These are phyloP conservation scores for Ditula angustiorana DNA, from an alignment of 2,888 invertebrate species.

Conservation along the genomic window DNA sequence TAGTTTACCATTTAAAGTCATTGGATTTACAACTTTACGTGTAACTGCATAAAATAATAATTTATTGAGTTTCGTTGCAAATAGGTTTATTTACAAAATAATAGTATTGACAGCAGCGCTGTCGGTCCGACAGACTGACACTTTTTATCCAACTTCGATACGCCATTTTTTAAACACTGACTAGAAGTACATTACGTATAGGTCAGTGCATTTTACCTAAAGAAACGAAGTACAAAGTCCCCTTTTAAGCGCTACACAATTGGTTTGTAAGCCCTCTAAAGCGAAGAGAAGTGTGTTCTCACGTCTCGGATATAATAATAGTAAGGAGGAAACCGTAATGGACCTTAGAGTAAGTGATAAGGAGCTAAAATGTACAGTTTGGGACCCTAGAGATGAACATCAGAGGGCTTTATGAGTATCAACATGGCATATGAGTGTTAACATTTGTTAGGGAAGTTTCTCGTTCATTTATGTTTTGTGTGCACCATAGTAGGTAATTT, in stretches of 20 bases:
- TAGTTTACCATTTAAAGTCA: no score
- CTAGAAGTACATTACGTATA: neutral
- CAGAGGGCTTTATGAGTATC: neutral
- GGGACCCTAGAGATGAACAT: neutral
- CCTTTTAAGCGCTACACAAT: neutral
- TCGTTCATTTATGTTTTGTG: no score
- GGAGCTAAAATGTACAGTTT: neutral
- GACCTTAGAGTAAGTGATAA: neutral
- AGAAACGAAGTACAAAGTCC: slow-evolving; percentile 5
- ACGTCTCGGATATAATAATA: slow-evolving; percentile 9
- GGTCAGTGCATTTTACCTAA: neutral
- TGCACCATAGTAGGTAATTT: no score
- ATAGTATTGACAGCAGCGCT: no score
- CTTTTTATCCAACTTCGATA: neutral
- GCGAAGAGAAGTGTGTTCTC: neutral
- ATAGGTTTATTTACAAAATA: no score
- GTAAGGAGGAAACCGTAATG: neutral
- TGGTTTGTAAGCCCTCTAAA: neutral
- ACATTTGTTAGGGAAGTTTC: neutral
- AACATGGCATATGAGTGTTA: neutral
- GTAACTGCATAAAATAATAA: no score
- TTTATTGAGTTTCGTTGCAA: no score
- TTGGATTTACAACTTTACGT: no score
- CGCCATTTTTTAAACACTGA: no score
- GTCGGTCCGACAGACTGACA: no score